Conservation (phyloP, 2,888 invertebrate species). For the Capitulum mitella region DNA sequence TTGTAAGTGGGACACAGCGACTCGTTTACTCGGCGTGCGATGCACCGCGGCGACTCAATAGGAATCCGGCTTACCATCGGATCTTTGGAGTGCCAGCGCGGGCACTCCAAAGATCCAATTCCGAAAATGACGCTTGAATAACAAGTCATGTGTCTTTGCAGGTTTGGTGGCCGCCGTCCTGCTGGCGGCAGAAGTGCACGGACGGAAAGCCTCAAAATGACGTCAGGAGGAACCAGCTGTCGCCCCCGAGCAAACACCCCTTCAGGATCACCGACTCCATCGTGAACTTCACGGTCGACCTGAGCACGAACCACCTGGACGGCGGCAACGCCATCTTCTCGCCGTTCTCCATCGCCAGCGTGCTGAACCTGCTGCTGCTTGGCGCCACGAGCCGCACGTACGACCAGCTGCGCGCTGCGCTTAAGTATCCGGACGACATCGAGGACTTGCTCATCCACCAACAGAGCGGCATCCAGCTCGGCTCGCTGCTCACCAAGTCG, state of each 20-base stretch:
- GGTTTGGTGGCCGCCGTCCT: not conserved
- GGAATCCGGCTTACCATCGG: too few relatives aligned
- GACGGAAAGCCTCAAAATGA: not conserved
- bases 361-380: slow-evolving; percentile 44
- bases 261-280: not conserved
- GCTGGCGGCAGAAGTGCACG: not conserved
- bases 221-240: not conserved
- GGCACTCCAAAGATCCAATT: too few relatives aligned
- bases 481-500: not conserved
- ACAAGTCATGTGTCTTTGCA: not conserved
- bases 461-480: slow-evolving; percentile 27
- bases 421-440: slow-evolving; percentile 27
- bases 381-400: slow-evolving; percentile 39
- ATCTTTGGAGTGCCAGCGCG: too few relatives aligned
- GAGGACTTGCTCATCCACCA: slow-evolving; percentile 28
- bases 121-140: too few relatives aligned
- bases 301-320: not conserved
- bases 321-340: slow-evolving; percentile 43
- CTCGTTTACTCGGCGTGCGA: too few relatives aligned
- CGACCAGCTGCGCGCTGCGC: slow-evolving; percentile 30
- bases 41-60: too few relatives aligned
- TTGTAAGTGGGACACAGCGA: too few relatives aligned
- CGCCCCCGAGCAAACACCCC: not conserved
- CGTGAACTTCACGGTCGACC: not conserved
- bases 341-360: slow-evolving; percentile 44